phyloP scores from a whole-genome alignment of 2,113 vertebrate genomes.

The Pongo abelii region DNA sequence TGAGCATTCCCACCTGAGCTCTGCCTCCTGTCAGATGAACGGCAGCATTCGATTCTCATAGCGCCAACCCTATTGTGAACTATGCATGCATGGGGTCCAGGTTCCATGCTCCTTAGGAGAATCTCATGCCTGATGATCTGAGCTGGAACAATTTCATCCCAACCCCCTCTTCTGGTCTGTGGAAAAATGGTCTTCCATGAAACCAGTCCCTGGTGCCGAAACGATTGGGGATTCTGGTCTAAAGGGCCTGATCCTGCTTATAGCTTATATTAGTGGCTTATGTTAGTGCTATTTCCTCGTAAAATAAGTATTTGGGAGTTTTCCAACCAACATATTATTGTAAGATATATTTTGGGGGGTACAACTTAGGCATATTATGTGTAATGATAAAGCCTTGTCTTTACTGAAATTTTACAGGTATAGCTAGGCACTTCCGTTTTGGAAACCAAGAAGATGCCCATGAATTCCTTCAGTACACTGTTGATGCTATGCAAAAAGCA shows the following conservation, averaged over 20 bases:
- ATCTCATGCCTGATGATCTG: too few relatives aligned
- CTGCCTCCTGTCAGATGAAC: too few relatives aligned
- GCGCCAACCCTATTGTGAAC: too few relatives aligned
- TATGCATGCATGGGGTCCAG: too few relatives aligned
- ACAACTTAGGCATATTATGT: too few relatives aligned
- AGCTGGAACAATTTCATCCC: too few relatives aligned
- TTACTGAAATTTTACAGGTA: slow-evolving; percentile 85
- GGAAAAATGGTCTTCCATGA: too few relatives aligned
- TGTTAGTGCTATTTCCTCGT: not conserved
- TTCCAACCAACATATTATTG: not conserved
- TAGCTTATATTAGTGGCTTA: not conserved
- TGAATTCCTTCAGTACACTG: slow-evolving; percentile 95
- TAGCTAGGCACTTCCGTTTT: slow-evolving; percentile 96
- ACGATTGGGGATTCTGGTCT: not conserved
- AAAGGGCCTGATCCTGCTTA: not conserved
- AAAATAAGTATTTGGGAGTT: not conserved
- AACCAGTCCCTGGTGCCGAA: too few relatives aligned
- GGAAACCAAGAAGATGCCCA: slow-evolving; percentile 98
- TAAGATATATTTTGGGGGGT: not conserved
- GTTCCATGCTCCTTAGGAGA: too few relatives aligned
- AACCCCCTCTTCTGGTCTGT: too few relatives aligned
- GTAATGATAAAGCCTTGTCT: slow-evolving; percentile 14
- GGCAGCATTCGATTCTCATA: too few relatives aligned
- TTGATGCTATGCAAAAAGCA: slow-evolving; percentile 98
- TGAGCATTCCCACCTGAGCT: too few relatives aligned